These are phyloP conservation scores for Ryuthela nishihirai DNA, from an alignment of 2,888 invertebrate species.

Conservation along the genomic window DNA sequence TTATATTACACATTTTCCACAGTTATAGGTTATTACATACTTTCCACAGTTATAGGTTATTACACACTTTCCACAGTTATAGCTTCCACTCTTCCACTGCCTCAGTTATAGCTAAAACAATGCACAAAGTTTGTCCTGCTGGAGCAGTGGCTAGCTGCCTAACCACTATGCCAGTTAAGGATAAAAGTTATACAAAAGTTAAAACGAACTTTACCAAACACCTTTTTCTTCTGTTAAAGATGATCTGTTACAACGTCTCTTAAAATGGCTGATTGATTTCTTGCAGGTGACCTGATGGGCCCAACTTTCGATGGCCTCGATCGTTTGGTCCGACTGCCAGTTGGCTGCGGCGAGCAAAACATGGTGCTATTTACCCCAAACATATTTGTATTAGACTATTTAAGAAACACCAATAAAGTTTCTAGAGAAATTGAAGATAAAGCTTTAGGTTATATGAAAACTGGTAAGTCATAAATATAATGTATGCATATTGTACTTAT, in stretches of 20 bases:
- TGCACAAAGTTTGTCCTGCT: too few relatives aligned
- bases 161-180: too few relatives aligned
- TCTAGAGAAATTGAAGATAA: conserved; percentile 63
- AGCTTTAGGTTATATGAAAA: conserved; percentile 65
- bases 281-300: conserved; percentile 68
- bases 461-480: conserved; percentile 58
- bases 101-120: too few relatives aligned
- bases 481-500: background rate
- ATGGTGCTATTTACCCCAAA: conserved; percentile 85
- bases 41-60: background rate
- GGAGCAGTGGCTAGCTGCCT: too few relatives aligned
- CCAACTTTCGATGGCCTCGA: conserved; percentile 73
- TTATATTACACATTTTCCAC: too few relatives aligned
- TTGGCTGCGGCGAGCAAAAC: conserved; percentile 91
- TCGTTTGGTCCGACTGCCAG: conserved; percentile 69
- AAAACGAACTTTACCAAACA: too few relatives aligned
- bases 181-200: too few relatives aligned
- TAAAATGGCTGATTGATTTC: background rate
- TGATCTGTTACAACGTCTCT: too few relatives aligned
- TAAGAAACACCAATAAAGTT: conserved; percentile 62
- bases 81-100: too few relatives aligned
- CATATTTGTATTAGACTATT: conserved; percentile 79
- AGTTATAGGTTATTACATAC: background rate
- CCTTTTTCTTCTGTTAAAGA: too few relatives aligned
- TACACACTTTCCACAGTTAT: background rate